Conservation (phyloP, 2,113 vertebrate species). For the Cavia aperea region DNA sequence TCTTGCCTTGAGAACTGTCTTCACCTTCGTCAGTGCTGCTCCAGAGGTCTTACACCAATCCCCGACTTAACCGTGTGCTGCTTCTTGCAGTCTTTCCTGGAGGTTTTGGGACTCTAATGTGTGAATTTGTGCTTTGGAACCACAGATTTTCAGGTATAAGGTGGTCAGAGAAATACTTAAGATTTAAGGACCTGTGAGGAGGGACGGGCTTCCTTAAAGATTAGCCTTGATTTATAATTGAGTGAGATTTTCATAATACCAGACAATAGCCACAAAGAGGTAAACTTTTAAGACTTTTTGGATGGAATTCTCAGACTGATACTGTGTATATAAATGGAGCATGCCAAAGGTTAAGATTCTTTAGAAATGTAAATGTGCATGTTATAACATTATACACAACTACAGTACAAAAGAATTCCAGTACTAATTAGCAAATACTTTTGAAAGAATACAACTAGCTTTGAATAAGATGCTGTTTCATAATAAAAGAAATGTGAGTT, state of each 20-base stretch:
- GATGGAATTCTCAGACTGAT: neutral
- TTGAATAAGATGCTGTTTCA: conserved; percentile 3
- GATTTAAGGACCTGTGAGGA: neutral
- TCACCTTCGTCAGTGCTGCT: too few relatives aligned
- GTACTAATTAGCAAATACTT: conserved; percentile 1
- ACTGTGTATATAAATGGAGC: neutral
- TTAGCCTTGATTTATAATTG: neutral
- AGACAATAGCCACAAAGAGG: neutral
- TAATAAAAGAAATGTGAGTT: conserved; percentile 1
- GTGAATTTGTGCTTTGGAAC: neutral
- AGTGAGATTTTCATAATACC: neutral
- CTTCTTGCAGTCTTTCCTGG: neutral
- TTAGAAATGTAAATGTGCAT: neutral
- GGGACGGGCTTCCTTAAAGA: neutral
- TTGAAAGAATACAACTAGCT: neutral
- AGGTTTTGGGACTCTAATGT: too few relatives aligned
- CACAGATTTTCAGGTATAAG: neutral
- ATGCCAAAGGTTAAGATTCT: neutral
- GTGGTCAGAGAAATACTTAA: neutral
- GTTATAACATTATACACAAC: neutral
- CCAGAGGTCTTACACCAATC: neutral
- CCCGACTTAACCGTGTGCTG: too few relatives aligned
- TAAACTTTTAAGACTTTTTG: neutral
- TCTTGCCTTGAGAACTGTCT: neutral
- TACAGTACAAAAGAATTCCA: neutral